Base-by-base conservation (phyloP, 2,888 invertebrate species). In the Thera obeliscata region DNA sequence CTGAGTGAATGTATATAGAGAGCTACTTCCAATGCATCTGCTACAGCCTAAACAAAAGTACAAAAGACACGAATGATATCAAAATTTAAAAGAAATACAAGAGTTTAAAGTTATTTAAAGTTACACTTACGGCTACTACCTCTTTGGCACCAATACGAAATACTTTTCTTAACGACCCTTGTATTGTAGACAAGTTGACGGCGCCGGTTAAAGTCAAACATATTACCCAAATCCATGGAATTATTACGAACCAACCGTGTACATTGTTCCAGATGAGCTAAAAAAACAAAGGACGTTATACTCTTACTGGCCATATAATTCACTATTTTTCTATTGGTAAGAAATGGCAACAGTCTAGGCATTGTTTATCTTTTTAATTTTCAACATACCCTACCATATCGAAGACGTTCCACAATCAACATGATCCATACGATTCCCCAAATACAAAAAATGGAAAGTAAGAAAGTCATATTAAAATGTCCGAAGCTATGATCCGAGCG, bases 211-310 rank as follows among this genome's bases (percentile, higher is more conserved):
- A 54, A 3, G 80, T 49, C 57, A 92, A 71, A 55, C 87, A 50
- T 11, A 71, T 8, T 4, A 78, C 71, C 92, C 92, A 93, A 54
- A 85, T 35, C 79, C 86, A 86, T 2, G 93, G 92, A 49, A 91
- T 69, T 2, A 79, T 62, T 56, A 85, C 65, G 56, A 90, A 74
- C 86, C 89, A 89, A 7, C 78, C 66, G n/a, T 79, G 72, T 61
- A 83, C 76, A 63, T 90, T 93, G 74, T 92, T 93, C 90, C 89
- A 93, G 48, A 90, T 78, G 66, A 91, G 73, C 93, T 93, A 70
- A 71, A 85, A 85, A 73, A 64, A 58, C 11, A 50, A 36, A 35
- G 1, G 4, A 54, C n/a, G 8, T 22, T 22, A 48, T 2, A 54
- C 22, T 36, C 36, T 4, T 9, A 52, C 4, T 22, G 1, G 8